phyloP scores from a whole-genome alignment of 2,113 vertebrate genomes.

The Thymallus thymallus region DNA sequence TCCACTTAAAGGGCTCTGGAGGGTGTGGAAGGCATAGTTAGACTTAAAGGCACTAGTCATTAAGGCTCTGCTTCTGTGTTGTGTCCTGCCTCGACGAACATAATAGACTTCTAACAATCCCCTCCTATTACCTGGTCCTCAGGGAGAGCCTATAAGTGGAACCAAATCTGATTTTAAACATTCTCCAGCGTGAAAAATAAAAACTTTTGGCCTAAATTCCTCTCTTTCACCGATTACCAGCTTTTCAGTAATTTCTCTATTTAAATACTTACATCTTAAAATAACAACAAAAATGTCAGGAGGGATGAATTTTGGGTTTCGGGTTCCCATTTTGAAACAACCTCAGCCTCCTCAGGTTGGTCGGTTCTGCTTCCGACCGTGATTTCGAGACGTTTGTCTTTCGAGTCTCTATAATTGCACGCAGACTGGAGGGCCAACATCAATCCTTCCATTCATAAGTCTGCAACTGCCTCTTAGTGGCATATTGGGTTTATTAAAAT shows the following conservation, averaged over 20 bases:
- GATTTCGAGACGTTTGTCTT: constrained; percentile 55
- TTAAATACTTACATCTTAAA: constrained; percentile 19
- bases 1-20: constrained; percentile 16
- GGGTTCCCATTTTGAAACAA: constrained; percentile 53
- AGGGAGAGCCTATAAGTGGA: constrained; percentile 57
- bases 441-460: constrained; percentile 65
- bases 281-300: constrained; percentile 21
- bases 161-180: constrained; percentile 45
- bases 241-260: constrained; percentile 40
- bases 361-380: constrained; percentile 46
- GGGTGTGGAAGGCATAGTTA: constrained; percentile 13
- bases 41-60: constrained; percentile 43
- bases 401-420: constrained; percentile 62
- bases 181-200: not conserved
- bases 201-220: constrained; percentile 33
- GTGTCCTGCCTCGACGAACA: constrained; percentile 37
- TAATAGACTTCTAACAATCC: constrained; percentile 44
- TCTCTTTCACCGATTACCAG: constrained; percentile 1
- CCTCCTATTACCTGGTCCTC: constrained; percentile 43
- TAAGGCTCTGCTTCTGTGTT: constrained; percentile 27
- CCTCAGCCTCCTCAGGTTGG: constrained; percentile 42
- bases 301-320: constrained; percentile 28
- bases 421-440: constrained; percentile 54
- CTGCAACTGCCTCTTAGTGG: constrained; percentile 72
- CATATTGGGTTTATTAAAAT: constrained; percentile 67